phyloP scores from a whole-genome alignment of 2,888 invertebrate genomes.

The Eupithecia abbreviata region DNA sequence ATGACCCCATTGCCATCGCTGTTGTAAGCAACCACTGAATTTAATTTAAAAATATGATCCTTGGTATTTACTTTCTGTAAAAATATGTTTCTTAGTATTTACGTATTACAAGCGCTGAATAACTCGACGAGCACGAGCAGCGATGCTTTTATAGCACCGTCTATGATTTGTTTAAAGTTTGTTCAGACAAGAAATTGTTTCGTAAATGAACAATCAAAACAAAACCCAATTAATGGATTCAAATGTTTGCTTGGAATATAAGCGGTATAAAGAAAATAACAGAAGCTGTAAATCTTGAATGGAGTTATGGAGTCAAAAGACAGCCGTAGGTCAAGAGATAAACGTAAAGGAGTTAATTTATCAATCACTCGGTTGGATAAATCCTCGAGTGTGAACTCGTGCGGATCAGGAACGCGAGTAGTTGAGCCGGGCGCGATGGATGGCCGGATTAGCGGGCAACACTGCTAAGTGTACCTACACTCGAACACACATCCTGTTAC shows the following conservation, averaged over 20 bases:
- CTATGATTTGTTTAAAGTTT: background rate
- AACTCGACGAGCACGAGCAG: background rate
- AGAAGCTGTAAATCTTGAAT: background rate
- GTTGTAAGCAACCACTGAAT: background rate
- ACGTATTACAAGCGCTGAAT: background rate
- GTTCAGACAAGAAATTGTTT: background rate
- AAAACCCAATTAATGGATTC: background rate
- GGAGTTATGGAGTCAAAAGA: background rate
- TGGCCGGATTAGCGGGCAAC: background rate
- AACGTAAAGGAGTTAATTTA: background rate
- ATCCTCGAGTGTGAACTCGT: background rate
- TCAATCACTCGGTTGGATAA: background rate
- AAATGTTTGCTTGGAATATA: background rate
- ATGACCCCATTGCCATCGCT: background rate
- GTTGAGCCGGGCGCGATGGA: conserved; percentile 1
- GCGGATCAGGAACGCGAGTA: background rate
- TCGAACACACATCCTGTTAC: background rate
- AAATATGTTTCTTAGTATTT: background rate
- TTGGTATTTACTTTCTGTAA: background rate
- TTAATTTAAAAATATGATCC: background rate
- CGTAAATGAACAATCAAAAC: background rate
- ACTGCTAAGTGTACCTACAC: background rate
- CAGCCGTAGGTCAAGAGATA: background rate
- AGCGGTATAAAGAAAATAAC: background rate
- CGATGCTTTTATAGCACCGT: background rate